Evolutionary conservation across 2,113 vertebrate species (phyloP), one percentile per base, ranked within the genome.

Genomic region (Candoia aspera): DNA sequence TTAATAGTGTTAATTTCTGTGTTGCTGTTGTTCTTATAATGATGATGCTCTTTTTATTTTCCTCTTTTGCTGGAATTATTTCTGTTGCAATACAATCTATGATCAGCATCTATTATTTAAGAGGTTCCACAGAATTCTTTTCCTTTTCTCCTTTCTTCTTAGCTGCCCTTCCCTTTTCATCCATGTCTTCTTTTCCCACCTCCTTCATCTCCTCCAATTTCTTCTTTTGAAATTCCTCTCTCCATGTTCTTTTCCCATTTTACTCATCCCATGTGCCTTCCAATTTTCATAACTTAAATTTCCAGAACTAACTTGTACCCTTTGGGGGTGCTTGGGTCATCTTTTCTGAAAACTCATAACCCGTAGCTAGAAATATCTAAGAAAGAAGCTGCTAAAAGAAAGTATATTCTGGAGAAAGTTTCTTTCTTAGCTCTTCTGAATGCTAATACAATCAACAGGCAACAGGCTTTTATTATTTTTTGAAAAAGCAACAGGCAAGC

Each of bases 401-500:
- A 53, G 6, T 49, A 54, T n/a, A 86, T n/a, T 68, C 62, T n/a
- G 8, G 15, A 54, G 49, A 54, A 86, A 86, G 26, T 33, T 57
- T 55, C 29, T 55, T 26, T 13, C 29, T 33, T 55, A 33, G 53
- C 6, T 86, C 8, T 86, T 17, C 29, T 55, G 19, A n/a, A 85
- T 85, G 46, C 84, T 13, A 86, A 15, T 86, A 17, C 49, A 13
- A 49, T 54, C 6, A 42, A 79, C 8, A 85, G 17, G 87, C 21
- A 9, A n/a, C n/a, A 49, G 89, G 90, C 68, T 79, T 79, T 79
- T 9, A 17, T 73, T 73, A 15, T 68, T 53, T 26, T 53, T 15
- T 92, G 92, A 64, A 87, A 90, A 42, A 88, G 2, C 60, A 93
- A 89, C 5, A 91, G 46, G 2, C 15, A 60, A 91, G 89, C 90